phyloP scores from a whole-genome alignment of 2,797 vertebrate species.

The Chrosomus eos region DNA sequence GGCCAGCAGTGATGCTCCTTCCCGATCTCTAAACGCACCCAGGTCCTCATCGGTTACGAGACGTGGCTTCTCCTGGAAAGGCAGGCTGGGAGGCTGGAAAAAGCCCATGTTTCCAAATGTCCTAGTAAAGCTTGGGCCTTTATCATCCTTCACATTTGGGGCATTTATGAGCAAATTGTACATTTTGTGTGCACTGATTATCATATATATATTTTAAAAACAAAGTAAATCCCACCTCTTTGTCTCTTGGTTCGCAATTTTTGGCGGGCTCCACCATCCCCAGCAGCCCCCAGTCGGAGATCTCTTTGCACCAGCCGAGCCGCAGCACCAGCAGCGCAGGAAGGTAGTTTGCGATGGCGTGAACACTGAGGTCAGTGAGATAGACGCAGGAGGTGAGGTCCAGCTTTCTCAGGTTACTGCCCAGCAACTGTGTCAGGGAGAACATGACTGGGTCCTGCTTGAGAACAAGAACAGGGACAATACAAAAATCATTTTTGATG shows the following conservation, averaged over 20 bases:
- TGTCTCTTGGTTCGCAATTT: slow-evolving; percentile 56
- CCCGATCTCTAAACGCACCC: slow-evolving; percentile 66
- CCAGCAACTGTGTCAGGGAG: slow-evolving; percentile 74
- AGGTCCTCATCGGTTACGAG: slow-evolving; percentile 69
- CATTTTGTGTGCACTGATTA: not conserved
- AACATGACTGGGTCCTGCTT: slow-evolving; percentile 75
- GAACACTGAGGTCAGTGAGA: slow-evolving; percentile 79
- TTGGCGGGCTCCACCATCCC: slow-evolving; percentile 74
- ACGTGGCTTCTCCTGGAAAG: slow-evolving; percentile 70
- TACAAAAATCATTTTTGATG: not conserved
- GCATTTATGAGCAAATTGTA: not conserved
- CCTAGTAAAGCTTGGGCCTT: slow-evolving; percentile 77
- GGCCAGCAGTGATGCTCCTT: slow-evolving; percentile 73
- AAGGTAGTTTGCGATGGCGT: slow-evolving; percentile 75
- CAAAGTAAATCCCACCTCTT: slow-evolving; percentile 66
- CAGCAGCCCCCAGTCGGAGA: slow-evolving; percentile 85
- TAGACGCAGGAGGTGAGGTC: slow-evolving; percentile 83
- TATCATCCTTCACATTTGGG: slow-evolving; percentile 66
- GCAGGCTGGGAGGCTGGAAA: slow-evolving; percentile 78
- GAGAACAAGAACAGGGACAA: not conserved
- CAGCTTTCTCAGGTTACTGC: slow-evolving; percentile 74
- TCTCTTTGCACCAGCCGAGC: slow-evolving; percentile 83
- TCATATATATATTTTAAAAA: not conserved
- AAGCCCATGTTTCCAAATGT: slow-evolving; percentile 85
- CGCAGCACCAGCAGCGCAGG: slow-evolving; percentile 74